A percentile compares a stretch with the other conserved stretches of the same genome.
Conservation (phyloP, 2,888 invertebrate species). For the Coenonympha glycerion region DNA sequence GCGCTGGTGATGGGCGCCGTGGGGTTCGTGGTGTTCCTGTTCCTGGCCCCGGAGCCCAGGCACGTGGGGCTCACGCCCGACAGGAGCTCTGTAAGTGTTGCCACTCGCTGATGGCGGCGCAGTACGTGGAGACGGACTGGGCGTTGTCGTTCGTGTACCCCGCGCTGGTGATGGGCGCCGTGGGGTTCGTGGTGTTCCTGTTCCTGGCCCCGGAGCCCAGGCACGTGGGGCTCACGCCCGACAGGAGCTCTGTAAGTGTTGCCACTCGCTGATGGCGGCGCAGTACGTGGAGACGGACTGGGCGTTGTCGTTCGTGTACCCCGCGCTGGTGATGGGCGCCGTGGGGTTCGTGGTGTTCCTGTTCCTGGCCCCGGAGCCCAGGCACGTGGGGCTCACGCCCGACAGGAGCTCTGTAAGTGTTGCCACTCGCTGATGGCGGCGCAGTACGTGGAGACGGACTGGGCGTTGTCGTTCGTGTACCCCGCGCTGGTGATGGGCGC, state of each 20-base stretch:
- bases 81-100: constrained; percentile 23
- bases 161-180: constrained; percentile 82
- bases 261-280: constrained; percentile 84
- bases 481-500: constrained; percentile 87
- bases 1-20: constrained; percentile 83
- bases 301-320: constrained; percentile 94
- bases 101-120: constrained; percentile 84
- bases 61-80: constrained; percentile 78
- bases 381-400: constrained; percentile 78
- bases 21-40: constrained; percentile 86
- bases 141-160: constrained; percentile 94
- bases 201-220: constrained; percentile 89
- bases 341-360: constrained; percentile 86
- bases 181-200: constrained; percentile 85
- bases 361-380: constrained; percentile 89
- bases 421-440: constrained; percentile 85
- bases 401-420: constrained; percentile 26
- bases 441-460: constrained; percentile 87
- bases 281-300: constrained; percentile 90
- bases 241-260: constrained; percentile 25
- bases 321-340: constrained; percentile 84
- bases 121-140: constrained; percentile 92
- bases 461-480: constrained; percentile 94
- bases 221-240: constrained; percentile 78
- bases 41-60: constrained; percentile 88